phyloP scores from a whole-genome alignment of 2,888 invertebrate genomes.

The Rotaria socialis region DNA sequence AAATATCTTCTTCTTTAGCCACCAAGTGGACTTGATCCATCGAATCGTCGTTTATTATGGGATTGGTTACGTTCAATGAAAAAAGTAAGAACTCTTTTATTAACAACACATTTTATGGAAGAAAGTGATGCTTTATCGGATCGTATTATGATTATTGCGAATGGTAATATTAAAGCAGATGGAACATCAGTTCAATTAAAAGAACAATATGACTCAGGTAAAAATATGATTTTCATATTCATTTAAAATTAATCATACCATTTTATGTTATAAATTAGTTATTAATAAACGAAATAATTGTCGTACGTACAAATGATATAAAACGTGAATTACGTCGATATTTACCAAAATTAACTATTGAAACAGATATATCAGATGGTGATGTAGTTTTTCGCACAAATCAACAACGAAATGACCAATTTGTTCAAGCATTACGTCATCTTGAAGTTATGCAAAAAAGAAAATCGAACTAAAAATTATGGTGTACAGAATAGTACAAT shows the following conservation, averaged over 20 bases:
- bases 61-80: conserved; percentile 49
- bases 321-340: neutral
- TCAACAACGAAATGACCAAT: neutral
- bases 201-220: too few species aligned
- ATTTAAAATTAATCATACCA: too few species aligned
- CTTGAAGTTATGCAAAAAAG: neutral
- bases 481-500: neutral
- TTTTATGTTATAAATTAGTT: too few species aligned
- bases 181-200: too few species aligned
- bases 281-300: too few species aligned
- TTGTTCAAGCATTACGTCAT: neutral
- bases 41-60: conserved; percentile 59
- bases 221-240: too few species aligned
- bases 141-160: too few species aligned
- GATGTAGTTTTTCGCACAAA: neutral
- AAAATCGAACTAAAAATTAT: neutral
- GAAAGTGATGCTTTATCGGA: too few species aligned
- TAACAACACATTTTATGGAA: too few species aligned
- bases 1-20: conserved; percentile 48
- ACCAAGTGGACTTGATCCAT: conserved; percentile 59
- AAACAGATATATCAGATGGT: neutral
- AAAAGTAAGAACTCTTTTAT: too few species aligned
- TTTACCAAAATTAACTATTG: neutral
- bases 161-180: too few species aligned
- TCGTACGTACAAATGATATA: neutral